phyloP scores from a whole-genome alignment of 1,140 invertebrate species.

The Heliothis virescens region DNA sequence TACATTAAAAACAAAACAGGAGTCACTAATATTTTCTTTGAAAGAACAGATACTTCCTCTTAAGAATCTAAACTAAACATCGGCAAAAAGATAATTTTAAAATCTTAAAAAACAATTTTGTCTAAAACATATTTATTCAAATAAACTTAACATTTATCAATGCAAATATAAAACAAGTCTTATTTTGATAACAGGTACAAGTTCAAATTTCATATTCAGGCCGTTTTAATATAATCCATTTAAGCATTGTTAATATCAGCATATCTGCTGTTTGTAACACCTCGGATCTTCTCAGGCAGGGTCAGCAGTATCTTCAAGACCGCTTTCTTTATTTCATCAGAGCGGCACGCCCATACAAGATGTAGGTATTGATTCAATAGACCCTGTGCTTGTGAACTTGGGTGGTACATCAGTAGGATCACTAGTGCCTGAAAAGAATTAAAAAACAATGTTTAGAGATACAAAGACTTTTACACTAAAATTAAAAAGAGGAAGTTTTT shows the following conservation, averaged over 20 bases:
- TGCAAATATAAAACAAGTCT: no score
- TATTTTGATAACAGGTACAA: no score
- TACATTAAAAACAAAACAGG: no score
- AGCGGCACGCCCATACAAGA: constrained; percentile 72
- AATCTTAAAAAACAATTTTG: no score
- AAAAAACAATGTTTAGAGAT: neutral
- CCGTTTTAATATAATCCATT: no score
- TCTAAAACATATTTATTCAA: no score
- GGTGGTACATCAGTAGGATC: constrained; percentile 77
- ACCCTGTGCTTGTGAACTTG: constrained; percentile 65
- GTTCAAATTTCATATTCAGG: no score
- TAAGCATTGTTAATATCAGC: neutral
- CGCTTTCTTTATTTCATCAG: constrained; percentile 73
- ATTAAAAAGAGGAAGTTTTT: no score
- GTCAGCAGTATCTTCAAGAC: constrained; percentile 69
- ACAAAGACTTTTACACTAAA: neutral
- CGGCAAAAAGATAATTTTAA: neutral
- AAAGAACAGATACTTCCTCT: no score
- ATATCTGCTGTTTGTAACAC: constrained; percentile 22
- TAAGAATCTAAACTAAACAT: no score
- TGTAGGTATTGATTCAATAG: constrained; percentile 73
- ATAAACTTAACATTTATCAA: no score
- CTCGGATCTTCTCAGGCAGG: constrained; percentile 67
- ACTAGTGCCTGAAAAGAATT: constrained; percentile 71
- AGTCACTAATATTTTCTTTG: no score